Percentiles rank a stretch among this genome's conserved stretches.
Evolutionary conservation across 2,113 vertebrate genomes (phyloP).

Genomic region (Anseranas semipalmata): DNA sequence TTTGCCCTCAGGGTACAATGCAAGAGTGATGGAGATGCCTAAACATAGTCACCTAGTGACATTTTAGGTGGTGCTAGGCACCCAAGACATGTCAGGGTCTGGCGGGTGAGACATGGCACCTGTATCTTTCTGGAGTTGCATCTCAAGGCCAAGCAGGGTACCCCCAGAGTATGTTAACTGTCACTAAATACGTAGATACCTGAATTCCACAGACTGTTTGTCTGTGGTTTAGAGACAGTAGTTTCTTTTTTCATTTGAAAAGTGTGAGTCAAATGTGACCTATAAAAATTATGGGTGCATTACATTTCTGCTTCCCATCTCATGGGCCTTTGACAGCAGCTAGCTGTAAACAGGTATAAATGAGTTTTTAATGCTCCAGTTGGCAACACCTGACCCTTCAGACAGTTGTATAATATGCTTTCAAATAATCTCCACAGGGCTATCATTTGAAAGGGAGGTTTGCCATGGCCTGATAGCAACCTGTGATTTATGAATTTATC

Average conservation of each 20-base stretch:
- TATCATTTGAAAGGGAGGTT: conserved; percentile 12
- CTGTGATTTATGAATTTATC: conserved; percentile 56
- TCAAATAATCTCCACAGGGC: not conserved
- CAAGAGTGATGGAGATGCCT: not conserved
- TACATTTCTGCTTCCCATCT: not conserved
- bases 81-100: not conserved
- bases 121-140: not conserved
- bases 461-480: not conserved
- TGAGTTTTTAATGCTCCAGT: conserved; percentile 18
- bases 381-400: not conserved
- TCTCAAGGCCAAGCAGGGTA: not conserved
- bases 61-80: not conserved
- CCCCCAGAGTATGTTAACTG: not conserved
- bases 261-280: not conserved
- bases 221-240: not conserved
- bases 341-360: conserved; percentile 16
- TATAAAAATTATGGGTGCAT: not conserved
- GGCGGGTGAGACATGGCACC: rapidly evolving
- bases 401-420: not conserved
- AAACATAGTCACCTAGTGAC: not conserved
- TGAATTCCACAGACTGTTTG: not conserved
- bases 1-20: not conserved
- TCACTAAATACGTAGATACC: not conserved
- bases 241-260: not conserved
- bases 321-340: not conserved